Percentiles rank a stretch among this genome's conserved stretches.
These are phyloP conservation scores for Chaetura pelagica DNA, from an alignment of 2,113 vertebrate genomes.

Conservation along the genomic window DNA sequence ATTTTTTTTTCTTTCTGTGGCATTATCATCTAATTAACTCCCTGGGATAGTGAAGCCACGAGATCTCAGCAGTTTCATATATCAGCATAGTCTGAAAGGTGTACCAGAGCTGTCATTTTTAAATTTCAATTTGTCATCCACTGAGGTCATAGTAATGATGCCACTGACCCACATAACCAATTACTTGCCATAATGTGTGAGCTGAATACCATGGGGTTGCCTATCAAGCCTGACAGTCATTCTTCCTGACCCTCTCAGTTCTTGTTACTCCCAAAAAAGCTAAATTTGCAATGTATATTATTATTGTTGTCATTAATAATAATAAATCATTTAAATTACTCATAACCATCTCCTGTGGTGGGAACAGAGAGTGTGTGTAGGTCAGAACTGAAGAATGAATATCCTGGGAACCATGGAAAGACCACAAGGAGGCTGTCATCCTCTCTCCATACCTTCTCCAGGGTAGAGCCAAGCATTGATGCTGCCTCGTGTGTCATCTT, in stretches of 20 bases:
- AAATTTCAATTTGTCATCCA: neutral
- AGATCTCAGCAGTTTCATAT: neutral
- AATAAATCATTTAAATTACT: neutral
- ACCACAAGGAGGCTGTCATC: neutral
- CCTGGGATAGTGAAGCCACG: neutral
- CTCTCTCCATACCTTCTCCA: neutral
- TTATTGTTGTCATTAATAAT: neutral
- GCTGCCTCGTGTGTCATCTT: neutral
- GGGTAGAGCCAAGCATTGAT: neutral
- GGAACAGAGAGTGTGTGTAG: neutral
- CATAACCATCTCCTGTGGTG: neutral
- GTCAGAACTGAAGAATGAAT: neutral
- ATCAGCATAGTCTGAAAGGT: neutral
- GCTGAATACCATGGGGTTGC: neutral
- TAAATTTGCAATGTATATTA: neutral
- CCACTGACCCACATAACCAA: neutral
- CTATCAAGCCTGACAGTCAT: neutral
- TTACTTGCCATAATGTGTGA: neutral
- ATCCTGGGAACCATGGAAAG: neutral
- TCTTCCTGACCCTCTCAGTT: neutral
- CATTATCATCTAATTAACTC: neutral
- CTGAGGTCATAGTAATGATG: neutral
- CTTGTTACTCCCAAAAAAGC: neutral
- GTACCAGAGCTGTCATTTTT: neutral
- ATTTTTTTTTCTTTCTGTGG: neutral